These are phyloP conservation scores for Lissocephala sabroskyi DNA, from an alignment of 2,888 invertebrate genomes.

Conservation along the genomic window DNA sequence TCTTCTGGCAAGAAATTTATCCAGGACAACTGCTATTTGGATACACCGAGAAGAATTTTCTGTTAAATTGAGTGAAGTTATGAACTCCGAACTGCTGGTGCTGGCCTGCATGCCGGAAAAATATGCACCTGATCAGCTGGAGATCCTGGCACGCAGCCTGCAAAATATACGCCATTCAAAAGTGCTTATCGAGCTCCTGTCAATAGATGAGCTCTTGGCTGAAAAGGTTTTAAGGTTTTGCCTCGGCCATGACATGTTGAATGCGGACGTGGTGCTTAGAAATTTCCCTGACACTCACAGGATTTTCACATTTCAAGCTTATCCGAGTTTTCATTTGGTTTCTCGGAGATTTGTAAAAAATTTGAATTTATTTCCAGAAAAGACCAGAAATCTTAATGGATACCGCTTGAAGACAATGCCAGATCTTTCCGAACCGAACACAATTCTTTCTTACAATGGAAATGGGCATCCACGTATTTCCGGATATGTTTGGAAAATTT, in stretches of 20 bases:
- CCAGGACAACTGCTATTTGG: slow-evolving; percentile 18
- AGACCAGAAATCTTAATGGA: slow-evolving; percentile 23
- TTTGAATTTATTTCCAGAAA: slow-evolving; percentile 30
- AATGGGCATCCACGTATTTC: slow-evolving; percentile 12
- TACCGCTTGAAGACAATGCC: slow-evolving; percentile 31
- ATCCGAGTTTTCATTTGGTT: slow-evolving; percentile 25
- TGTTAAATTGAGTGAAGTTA: slow-evolving; percentile 9
- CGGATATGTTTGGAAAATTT: slow-evolving; percentile 45
- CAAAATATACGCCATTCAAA: slow-evolving; percentile 29
- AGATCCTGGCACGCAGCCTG: slow-evolving; percentile 15
- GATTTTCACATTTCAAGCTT: slow-evolving; percentile 27
- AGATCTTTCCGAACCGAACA: slow-evolving; percentile 44
- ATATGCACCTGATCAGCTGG: slow-evolving; percentile 23
- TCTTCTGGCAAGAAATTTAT: background rate
- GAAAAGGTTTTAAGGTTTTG: slow-evolving; percentile 23
- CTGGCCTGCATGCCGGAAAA: slow-evolving; percentile 30
- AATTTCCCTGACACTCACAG: slow-evolving; percentile 21
- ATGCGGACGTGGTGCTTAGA: slow-evolving; percentile 19
- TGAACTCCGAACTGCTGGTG: slow-evolving; percentile 25
- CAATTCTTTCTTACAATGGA: slow-evolving; percentile 32
- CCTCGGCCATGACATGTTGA: slow-evolving; percentile 30
- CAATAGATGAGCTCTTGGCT: slow-evolving; percentile 10
- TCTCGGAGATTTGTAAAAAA: slow-evolving; percentile 2
- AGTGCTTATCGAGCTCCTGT: slow-evolving; percentile 32
- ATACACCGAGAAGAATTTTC: slow-evolving; percentile 5